phyloP scores from a whole-genome alignment of 2,797 vertebrate genomes.

The Dipus sagitta region DNA sequence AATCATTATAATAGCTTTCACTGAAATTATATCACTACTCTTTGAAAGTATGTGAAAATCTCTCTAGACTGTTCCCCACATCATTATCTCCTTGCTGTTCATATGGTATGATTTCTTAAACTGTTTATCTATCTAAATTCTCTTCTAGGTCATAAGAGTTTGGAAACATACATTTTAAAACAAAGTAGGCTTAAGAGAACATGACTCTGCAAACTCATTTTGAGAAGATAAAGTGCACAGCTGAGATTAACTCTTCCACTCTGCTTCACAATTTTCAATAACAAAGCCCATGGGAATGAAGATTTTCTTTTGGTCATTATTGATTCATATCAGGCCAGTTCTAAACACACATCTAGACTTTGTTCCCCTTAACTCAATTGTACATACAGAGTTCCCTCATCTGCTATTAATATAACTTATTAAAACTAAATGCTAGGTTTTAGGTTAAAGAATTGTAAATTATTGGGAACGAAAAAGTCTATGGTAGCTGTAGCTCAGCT shows the following conservation, averaged over 20 bases:
- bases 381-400: background rate
- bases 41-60: background rate
- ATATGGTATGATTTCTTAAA: slow-evolving; percentile 16
- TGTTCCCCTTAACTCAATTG: background rate
- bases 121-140: background rate
- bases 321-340: background rate
- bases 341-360: background rate
- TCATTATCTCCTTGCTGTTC: background rate
- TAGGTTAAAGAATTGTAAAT: background rate
- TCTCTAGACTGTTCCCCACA: background rate
- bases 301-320: background rate
- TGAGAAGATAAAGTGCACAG: background rate
- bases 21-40: background rate
- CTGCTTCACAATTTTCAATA: background rate
- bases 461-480: background rate
- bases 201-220: background rate
- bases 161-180: background rate
- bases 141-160: background rate
- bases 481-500: background rate
- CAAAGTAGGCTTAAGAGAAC: background rate
- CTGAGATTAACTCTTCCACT: background rate
- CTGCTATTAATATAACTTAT: background rate
- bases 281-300: background rate
- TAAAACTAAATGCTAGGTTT: background rate
- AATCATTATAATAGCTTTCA: background rate